phyloP scores from a whole-genome alignment of 2,797 vertebrate genomes.

The Tarsius wallacei region DNA sequence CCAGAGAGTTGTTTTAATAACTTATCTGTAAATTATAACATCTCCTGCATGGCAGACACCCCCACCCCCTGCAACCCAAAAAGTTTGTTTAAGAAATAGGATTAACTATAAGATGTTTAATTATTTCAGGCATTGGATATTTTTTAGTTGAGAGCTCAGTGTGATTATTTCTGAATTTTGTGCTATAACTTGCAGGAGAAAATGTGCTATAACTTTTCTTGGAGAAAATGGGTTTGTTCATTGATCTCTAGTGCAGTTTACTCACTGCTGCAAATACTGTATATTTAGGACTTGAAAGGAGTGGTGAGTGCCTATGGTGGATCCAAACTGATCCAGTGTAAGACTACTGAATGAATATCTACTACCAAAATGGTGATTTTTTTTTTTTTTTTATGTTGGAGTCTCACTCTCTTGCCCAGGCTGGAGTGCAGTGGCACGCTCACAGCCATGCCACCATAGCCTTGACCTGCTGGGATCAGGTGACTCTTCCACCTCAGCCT shows the following conservation, averaged over 20 bases:
- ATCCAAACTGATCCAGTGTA: slow-evolving; percentile 75
- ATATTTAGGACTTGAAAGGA: slow-evolving; percentile 87
- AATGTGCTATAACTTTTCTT: slow-evolving; percentile 68
- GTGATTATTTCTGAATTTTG: slow-evolving; percentile 77
- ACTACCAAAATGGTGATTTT: slow-evolving; percentile 69
- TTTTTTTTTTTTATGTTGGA: no score
- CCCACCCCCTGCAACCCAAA: slow-evolving; percentile 12
- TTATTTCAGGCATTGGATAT: slow-evolving; percentile 77
- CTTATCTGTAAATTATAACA: slow-evolving; percentile 46
- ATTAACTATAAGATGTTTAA: slow-evolving; percentile 78
- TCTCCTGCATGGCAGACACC: slow-evolving; percentile 47
- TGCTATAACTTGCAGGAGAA: slow-evolving; percentile 73
- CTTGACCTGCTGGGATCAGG: no score
- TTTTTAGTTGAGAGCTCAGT: slow-evolving; percentile 76
- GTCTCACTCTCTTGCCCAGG: no score
- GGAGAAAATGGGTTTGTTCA: slow-evolving; percentile 54
- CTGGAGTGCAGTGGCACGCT: no score
- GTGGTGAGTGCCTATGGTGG: slow-evolving; percentile 35
- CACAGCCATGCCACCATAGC: no score
- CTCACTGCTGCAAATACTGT: slow-evolving; percentile 84
- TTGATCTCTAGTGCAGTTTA: slow-evolving; percentile 56
- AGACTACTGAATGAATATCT: slow-evolving; percentile 91
- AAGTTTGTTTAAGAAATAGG: slow-evolving; percentile 74
- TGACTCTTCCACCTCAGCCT: no score
- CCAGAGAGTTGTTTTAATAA: slow-evolving; percentile 82